Conservation (phyloP, 2,797 vertebrate species). For the Rhinichthys osculus region DNA sequence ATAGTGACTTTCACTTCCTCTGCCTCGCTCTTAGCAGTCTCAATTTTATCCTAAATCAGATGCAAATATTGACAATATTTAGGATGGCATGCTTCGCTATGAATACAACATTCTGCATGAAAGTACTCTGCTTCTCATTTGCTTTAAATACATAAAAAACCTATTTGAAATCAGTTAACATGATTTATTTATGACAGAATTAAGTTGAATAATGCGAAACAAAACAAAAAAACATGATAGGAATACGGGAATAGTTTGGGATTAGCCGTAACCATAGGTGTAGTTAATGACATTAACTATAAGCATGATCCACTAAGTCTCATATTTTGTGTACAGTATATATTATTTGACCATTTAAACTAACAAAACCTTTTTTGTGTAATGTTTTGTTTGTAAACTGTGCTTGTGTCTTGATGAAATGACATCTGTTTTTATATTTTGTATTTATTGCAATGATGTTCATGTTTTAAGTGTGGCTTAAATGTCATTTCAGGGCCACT, state of each 20-base stretch:
- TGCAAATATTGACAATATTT: not conserved
- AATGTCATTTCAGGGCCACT: not conserved
- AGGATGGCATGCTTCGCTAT: not conserved
- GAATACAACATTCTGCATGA: not conserved
- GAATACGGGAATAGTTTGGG: not conserved
- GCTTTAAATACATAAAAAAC: not conserved
- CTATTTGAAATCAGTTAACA: not conserved
- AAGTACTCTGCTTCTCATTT: not conserved
- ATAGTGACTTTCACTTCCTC: constrained; percentile 80
- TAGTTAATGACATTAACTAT: not conserved
- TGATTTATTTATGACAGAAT: not conserved
- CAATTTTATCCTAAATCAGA: constrained; percentile 59
- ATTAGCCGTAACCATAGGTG: not conserved
- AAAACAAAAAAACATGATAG: not conserved
- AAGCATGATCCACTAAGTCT: not conserved
- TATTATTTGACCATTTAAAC: not conserved
- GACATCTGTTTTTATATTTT: not conserved
- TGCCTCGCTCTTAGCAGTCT: constrained; percentile 69
- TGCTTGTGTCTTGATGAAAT: not conserved
- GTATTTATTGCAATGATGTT: not conserved
- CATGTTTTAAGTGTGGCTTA: not conserved
- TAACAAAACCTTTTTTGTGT: not conserved
- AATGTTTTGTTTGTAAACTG: not conserved
- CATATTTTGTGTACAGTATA: not conserved
- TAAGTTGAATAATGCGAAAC: not conserved